These are phyloP conservation scores for Colossoma macropomum DNA, from an alignment of 2,113 vertebrate genomes.

Conservation along the genomic window DNA sequence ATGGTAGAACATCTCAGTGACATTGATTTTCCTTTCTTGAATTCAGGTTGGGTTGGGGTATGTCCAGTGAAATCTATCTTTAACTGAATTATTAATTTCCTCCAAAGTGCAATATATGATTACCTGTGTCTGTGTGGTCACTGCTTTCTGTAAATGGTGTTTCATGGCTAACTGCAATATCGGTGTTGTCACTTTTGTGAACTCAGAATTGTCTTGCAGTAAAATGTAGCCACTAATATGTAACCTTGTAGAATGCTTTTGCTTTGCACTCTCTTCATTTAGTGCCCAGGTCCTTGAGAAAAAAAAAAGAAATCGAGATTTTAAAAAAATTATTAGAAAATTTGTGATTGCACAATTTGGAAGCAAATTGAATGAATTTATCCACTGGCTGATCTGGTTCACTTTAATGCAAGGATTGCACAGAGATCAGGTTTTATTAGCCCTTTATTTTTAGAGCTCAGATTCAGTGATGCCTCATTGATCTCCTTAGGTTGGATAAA, in stretches of 20 bases:
- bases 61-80: constrained; percentile 16
- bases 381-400: background rate
- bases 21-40: constrained; percentile 18
- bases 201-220: constrained; percentile 55
- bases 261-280: constrained; percentile 41
- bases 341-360: background rate
- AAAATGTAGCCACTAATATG: constrained; percentile 52
- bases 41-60: constrained; percentile 7
- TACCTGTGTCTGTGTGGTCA: constrained; percentile 23
- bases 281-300: constrained; percentile 24
- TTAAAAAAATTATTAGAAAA: background rate
- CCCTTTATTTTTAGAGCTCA: background rate
- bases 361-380: background rate
- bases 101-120: constrained; percentile 62
- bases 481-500: background rate
- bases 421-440: background rate
- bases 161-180: constrained; percentile 44
- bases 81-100: constrained; percentile 41
- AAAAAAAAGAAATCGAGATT: background rate
- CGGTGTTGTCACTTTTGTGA: constrained; percentile 37
- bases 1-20: constrained; percentile 18
- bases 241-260: constrained; percentile 43
- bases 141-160: constrained; percentile 30
- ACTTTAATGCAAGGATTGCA: background rate
- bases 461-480: background rate